Evolutionary conservation across 2,888 invertebrate genomes (phyloP), one percentile per base, ranked within the genome.

Genomic region (Diaperis boleti): DNA sequence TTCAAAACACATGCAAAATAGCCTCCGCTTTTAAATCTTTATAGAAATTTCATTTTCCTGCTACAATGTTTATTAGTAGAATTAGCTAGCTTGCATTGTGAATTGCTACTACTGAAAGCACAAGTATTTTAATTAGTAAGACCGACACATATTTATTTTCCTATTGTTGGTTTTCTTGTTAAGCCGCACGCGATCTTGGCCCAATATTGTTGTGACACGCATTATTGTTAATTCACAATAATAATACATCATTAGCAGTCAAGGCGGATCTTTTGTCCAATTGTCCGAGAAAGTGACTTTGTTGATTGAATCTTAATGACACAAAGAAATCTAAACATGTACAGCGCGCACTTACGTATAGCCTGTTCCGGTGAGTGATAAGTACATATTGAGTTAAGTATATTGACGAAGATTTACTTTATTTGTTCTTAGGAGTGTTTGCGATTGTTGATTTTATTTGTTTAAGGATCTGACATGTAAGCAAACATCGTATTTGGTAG

Each of bases 181-280:
- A 13, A 33, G 5, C 11, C 5, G 11, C 10, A 33, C 33, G 33
- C 33, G 33, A 33, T 11, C 33, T 33, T 33, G 33, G 13, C 11
- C 33, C 11, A 33, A 33, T 33, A 10, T 33, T 13, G n/a, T 33
- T 33, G 11, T 33, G 33, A 33, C 33, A 33, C 33, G 11, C 11
- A 13, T 33, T 33, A 13, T 33, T 33, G 11, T 11, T 33, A 33
- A 33, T 11, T 33, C 33, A 33, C 13, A 33, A 33, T 10, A 13
- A 33, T 10, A 33, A 33, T 33, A n/a, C 33, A 33, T 33, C 33
- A 33, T 33, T 33, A 33, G 33, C 11, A 11, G 33, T 11, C 10
- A 33, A 33, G 11, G 33, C 13, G 13, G 33, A 11, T 33, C 33
- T 13, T 10, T 33, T 33, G 33, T 33, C 11, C 33, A 33, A 33